phyloP scores from a whole-genome alignment of 2,888 invertebrate genomes.

The Lacanobia oleracea region DNA sequence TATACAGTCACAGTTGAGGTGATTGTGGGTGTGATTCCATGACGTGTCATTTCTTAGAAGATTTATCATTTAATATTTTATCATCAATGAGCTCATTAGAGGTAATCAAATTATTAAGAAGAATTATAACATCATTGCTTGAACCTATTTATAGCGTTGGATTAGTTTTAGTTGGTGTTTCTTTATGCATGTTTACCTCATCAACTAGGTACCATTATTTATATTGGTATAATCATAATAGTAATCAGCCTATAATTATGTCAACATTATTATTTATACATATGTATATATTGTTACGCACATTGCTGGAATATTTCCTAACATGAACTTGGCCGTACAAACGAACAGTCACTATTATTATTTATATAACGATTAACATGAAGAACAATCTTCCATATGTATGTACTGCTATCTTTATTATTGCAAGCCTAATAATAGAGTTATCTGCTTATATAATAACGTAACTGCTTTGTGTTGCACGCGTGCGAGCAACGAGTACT shows the following conservation, averaged over 20 bases:
- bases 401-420: conserved; percentile 37
- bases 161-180: background rate
- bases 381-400: conserved; percentile 32
- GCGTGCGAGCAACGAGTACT: background rate
- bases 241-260: background rate
- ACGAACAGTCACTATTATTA: conserved; percentile 10
- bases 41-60: conserved; percentile 38
- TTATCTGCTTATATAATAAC: conserved; percentile 50
- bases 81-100: conserved; percentile 38
- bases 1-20: conserved; percentile 12
- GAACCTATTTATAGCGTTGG: background rate
- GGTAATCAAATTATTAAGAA: conserved; percentile 8
- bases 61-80: conserved; percentile 37
- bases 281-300: too few species aligned
- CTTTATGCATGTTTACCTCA: background rate
- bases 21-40: conserved; percentile 23
- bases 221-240: background rate
- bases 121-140: background rate
- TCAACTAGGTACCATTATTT: background rate
- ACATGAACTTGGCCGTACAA: conserved; percentile 39
- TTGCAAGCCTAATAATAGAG: conserved; percentile 46
- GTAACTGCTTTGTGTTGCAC: conserved; percentile 17
- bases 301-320: conserved; percentile 31
- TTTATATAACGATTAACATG: conserved; percentile 35
- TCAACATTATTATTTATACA: background rate